Evolutionary conservation across 2,113 vertebrate genomes (phyloP).

Genomic region (Etia nguti): DNA sequence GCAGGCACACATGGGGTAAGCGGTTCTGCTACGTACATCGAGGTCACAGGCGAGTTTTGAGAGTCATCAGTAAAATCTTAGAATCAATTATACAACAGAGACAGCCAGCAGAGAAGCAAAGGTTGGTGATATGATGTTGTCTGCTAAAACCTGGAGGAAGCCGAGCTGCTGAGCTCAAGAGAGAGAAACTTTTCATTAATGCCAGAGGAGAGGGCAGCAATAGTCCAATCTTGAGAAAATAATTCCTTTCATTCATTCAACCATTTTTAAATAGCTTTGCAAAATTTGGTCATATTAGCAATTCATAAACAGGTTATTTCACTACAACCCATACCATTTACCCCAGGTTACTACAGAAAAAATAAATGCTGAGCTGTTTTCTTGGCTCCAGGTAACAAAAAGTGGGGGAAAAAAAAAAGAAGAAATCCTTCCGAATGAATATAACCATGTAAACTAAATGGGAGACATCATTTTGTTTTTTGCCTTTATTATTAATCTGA

Average conservation of each 20-base stretch:
- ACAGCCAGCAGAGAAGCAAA: no score
- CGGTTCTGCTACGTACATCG: background rate
- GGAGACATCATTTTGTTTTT: background rate
- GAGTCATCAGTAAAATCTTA: no score
- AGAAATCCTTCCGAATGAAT: background rate
- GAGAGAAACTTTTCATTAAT: background rate
- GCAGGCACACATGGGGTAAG: background rate
- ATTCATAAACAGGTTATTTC: background rate
- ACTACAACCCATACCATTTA: background rate
- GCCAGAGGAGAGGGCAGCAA: background rate
- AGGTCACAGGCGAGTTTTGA: background rate
- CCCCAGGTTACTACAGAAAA: background rate
- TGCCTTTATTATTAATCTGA: conserved; percentile 7
- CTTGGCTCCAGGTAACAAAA: background rate
- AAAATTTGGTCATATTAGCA: background rate
- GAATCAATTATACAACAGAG: no score
- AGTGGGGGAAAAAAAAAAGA: background rate
- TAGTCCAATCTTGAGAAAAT: background rate
- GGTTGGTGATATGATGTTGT: no score
- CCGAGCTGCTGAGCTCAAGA: background rate
- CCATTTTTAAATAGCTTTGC: background rate
- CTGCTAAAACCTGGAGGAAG: no score
- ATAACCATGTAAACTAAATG: background rate
- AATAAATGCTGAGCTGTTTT: background rate
- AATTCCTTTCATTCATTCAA: background rate